Base-by-base conservation (phyloP, 53 echinoderm and acorn worm genomes). In the Apostichopus leukothele region DNA sequence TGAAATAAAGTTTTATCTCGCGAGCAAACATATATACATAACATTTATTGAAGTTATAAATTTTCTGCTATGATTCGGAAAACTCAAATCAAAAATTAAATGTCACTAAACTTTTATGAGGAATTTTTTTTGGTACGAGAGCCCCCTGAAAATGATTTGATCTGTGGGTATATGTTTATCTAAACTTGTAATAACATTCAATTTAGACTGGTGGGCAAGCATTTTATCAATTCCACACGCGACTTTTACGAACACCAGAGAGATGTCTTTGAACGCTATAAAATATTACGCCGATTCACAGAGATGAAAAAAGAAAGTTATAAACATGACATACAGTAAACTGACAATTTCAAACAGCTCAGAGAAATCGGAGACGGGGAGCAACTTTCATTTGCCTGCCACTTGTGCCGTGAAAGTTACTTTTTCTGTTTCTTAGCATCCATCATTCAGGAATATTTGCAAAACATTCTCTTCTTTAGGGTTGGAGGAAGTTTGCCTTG, bases 1-100 rank as follows among this genome's bases (percentile, higher is more conserved):
- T 81, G 81, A 81, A 81, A 81, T 81, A 81, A 81, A 81, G 81
- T 81, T 81, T 81, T 81, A 81, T 81, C 81, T 81, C 81, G 81
- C 81, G 59, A 81, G 81, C 81, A 81, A 81, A 81, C 54, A 81
- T 81, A 81, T 81, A 81, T 81, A 81, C 81, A 81, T 81, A 81
- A 59, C 59, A 81, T 81, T 81, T 81, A 81, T 81, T 81, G 81
- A 54, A 81, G 81, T 81, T 57, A 59, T 81, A 81, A 81, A 81
- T 81, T 81, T 81, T 81, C 81, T 81, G 21, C 55, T 59, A 57
- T 81, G 81, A 81, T 57, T 81, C 81, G 54, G 81, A 71, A 54
- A 81, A 81, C 81, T 81, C 81, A 81, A 81, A 81, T 81, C 81
- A 81, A 81, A 71, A 81, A 81, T 81, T 81, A 81, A 81, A 81